Evolutionary conservation across 2,888 invertebrate genomes (phyloP).

Genomic region (Dexiosoma caninum): DNA sequence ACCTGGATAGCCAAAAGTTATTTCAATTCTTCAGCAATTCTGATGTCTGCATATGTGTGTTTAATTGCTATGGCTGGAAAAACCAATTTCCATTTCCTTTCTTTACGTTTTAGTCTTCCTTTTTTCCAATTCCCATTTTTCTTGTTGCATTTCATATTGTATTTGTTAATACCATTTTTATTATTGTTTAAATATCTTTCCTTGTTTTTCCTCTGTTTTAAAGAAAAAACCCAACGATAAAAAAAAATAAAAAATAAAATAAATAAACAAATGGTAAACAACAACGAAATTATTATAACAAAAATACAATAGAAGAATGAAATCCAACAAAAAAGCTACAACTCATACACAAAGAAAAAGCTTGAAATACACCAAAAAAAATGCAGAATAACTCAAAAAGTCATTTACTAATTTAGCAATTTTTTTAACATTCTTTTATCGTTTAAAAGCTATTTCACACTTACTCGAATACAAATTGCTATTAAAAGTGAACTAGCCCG

Average conservation of each 20-base stretch:
- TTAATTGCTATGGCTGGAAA: neutral
- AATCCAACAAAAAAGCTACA: neutral
- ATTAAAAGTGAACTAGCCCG: conserved; percentile 63
- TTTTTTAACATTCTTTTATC: conserved; percentile 61
- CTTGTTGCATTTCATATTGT: conserved; percentile 22
- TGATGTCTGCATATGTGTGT: neutral
- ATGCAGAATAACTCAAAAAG: conserved; percentile 58
- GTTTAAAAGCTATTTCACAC: conserved; percentile 65
- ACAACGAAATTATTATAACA: conserved; percentile 33
- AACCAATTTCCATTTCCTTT: conserved; percentile 36
- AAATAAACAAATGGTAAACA: conserved; percentile 29
- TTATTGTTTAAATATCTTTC: conserved; percentile 43
- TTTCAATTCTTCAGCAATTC: neutral
- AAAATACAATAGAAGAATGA: conserved; percentile 25
- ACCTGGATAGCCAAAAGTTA: conserved; percentile 12
- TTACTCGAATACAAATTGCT: conserved; percentile 64
- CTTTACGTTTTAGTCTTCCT: neutral
- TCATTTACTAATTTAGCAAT: conserved; percentile 63
- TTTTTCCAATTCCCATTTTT: neutral
- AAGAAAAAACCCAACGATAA: conserved; percentile 19
- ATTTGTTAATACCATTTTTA: conserved; percentile 43
- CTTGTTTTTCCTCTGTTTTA: neutral
- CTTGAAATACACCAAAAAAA: neutral
- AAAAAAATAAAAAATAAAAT: conserved; percentile 2
- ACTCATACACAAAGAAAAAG: neutral